Evolutionary conservation across 2,113 vertebrate species (phyloP).

Genomic region (Micronisus gabar): DNA sequence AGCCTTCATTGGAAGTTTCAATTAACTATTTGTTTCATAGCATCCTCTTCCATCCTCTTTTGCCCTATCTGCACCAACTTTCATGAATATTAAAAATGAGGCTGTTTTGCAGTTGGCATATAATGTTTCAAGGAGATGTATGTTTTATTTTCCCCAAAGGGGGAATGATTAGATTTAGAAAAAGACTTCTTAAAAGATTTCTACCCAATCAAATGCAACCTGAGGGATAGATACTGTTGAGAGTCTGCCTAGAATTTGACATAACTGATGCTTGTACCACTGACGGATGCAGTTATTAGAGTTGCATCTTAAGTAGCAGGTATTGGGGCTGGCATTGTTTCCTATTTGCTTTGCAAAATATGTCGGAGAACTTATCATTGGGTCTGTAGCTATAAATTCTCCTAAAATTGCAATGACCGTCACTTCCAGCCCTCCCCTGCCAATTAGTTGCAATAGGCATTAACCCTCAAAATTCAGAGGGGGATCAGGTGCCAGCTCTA

Average conservation of each 20-base stretch:
- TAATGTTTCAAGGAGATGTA: background rate
- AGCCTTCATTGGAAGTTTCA: background rate
- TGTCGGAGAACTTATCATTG: fast-evolving
- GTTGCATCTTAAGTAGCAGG: background rate
- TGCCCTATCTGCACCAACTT: background rate
- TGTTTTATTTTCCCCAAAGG: background rate
- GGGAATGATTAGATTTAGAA: background rate
- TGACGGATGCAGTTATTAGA: background rate
- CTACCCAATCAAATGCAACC: background rate
- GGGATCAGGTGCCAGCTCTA: background rate
- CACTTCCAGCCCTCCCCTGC: background rate
- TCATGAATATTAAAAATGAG: background rate
- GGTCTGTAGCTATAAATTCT: background rate
- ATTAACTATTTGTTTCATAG: conserved; percentile 42
- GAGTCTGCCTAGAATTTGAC: background rate
- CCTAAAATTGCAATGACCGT: background rate
- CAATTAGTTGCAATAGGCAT: fast-evolving
- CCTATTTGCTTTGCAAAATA: background rate
- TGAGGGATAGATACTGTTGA: background rate
- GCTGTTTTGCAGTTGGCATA: background rate
- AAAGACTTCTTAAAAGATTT: background rate
- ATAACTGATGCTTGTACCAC: background rate
- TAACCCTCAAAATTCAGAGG: background rate
- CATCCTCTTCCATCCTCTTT: background rate
- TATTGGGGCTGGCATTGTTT: background rate